Evolutionary conservation across 2,888 invertebrate genomes (phyloP).

Genomic region (Steinernema carpocapsae): DNA sequence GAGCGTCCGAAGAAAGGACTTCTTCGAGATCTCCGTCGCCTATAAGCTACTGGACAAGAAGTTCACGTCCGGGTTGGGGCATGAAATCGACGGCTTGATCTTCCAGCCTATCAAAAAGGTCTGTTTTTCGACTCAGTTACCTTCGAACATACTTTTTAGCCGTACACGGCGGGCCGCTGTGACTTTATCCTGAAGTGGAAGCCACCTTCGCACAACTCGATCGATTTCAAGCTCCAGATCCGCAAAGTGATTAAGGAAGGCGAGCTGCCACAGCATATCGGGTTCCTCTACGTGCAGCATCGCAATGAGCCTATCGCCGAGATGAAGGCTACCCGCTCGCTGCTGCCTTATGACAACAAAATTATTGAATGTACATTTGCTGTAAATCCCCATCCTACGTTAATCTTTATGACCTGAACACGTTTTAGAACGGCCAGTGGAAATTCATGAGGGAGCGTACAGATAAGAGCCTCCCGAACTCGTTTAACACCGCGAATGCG

Average conservation of each 20-base stretch:
- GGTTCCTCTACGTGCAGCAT: constrained; percentile 64
- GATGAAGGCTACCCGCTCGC: constrained; percentile 75
- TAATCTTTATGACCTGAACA: not conserved
- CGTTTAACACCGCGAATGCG: constrained; percentile 79
- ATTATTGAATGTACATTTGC: constrained; percentile 85
- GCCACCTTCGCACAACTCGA: constrained; percentile 87
- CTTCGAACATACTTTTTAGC: constrained; percentile 72
- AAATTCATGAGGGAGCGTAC: constrained; percentile 91
- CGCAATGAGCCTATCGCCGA: constrained; percentile 75
- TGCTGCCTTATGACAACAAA: constrained; percentile 84
- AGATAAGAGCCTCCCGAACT: constrained; percentile 95
- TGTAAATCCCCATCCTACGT: constrained; percentile 36
- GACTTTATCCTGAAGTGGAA: constrained; percentile 94
- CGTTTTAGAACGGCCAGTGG: constrained; percentile 75
- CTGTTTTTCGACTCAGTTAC: constrained; percentile 56
- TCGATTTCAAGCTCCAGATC: constrained; percentile 90
- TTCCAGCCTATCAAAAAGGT: constrained; percentile 90
- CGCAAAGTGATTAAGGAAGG: constrained; percentile 70
- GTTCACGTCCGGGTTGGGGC: constrained; percentile 83
- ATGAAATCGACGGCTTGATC: constrained; percentile 96
- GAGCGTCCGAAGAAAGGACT: constrained; percentile 82
- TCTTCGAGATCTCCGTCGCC: constrained; percentile 78
- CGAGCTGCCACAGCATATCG: constrained; percentile 69
- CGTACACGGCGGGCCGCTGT: constrained; percentile 84
- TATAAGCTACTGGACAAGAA: constrained; percentile 74